Evolutionary conservation across 2,888 invertebrate genomes (phyloP).

Genomic region (Plemyria rubiginata): DNA sequence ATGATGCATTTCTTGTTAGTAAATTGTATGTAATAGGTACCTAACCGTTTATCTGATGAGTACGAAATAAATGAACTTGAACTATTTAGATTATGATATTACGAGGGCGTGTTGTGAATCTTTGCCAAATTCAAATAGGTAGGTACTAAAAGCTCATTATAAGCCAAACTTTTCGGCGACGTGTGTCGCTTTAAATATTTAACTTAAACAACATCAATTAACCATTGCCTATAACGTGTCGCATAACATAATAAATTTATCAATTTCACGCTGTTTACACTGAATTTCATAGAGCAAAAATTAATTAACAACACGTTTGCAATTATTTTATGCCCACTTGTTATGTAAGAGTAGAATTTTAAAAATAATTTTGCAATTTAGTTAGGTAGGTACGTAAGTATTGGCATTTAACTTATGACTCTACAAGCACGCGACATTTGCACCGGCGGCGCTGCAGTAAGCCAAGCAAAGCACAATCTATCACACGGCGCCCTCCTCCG

Average conservation of each 20-base stretch:
- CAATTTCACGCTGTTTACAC: slow-evolving; percentile 12
- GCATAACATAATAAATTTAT: background rate
- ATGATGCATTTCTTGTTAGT: background rate
- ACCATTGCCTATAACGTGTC: background rate
- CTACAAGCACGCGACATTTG: slow-evolving; percentile 80
- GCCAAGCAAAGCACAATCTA: slow-evolving; percentile 43
- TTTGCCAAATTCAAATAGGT: background rate
- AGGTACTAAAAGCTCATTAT: background rate
- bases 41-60: background rate
- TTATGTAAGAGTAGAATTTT: slow-evolving; percentile 70
- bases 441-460: slow-evolving; percentile 63
- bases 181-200: background rate
- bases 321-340: slow-evolving; percentile 52
- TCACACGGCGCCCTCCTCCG: slow-evolving; percentile 53
- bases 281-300: slow-evolving; percentile 27
- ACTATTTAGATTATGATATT: too few relatives aligned
- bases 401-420: slow-evolving; percentile 76
- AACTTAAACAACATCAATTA: background rate
- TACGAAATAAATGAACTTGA: too few relatives aligned
- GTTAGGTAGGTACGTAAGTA: slow-evolving; percentile 43
- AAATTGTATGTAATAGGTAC: too few relatives aligned
- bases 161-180: background rate
- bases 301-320: slow-evolving; percentile 22
- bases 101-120: too few relatives aligned
- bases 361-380: slow-evolving; percentile 73